These are phyloP conservation scores for Gasterosteus nipponicus DNA, from an alignment of 2,113 vertebrate genomes.

Conservation along the genomic window DNA sequence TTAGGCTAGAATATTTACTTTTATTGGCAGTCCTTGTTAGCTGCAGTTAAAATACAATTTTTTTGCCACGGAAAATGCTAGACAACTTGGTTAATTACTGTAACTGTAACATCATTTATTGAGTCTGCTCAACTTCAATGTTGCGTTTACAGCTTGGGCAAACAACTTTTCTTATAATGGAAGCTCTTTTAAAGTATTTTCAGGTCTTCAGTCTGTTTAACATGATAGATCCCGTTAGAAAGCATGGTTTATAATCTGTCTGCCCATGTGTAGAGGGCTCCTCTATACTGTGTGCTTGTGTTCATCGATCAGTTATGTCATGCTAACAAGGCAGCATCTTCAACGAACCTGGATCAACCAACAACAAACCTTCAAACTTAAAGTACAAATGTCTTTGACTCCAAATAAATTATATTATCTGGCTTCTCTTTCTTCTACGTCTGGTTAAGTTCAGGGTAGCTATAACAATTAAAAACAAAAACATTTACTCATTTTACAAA, in stretches of 20 bases:
- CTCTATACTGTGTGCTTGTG: no score
- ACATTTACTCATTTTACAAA: no score
- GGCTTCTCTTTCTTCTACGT: no score
- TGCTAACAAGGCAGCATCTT: no score
- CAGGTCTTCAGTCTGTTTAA: neutral
- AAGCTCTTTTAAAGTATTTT: neutral
- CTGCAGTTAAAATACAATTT: slow-evolving; percentile 10
- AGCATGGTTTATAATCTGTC: no score
- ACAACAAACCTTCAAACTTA: no score
- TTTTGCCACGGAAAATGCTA: neutral
- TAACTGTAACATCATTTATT: neutral
- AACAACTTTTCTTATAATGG: neutral
- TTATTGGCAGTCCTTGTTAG: slow-evolving; percentile 11
- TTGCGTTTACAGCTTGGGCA: neutral
- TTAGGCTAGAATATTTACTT: slow-evolving; percentile 32
- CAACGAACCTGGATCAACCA: no score
- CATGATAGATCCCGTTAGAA: no score
- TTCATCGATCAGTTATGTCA: no score
- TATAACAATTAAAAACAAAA: neutral
- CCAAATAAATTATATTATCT: no score
- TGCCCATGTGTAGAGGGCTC: no score
- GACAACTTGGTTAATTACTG: neutral
- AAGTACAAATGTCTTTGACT: no score
- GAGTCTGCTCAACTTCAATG: neutral
- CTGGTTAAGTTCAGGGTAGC: neutral